Base-by-base conservation (phyloP, 2,797 vertebrate genomes). In the Poeciliopsis presidionis region DNA sequence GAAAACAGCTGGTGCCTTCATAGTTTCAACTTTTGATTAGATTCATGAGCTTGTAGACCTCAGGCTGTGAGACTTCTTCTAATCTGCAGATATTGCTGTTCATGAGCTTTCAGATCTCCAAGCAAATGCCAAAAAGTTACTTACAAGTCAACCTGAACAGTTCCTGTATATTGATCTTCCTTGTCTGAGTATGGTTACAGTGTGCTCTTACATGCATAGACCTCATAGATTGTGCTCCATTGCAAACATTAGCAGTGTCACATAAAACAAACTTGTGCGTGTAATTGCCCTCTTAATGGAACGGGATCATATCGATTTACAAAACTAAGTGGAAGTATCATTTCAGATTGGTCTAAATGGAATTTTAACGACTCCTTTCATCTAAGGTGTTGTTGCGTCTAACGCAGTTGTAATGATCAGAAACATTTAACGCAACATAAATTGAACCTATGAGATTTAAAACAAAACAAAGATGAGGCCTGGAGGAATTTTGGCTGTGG, bases 251-350 rank as follows among this genome's bases (percentile, higher is more conserved):
- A 84, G 72, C 73, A 25, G 81, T 75, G 72, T 85, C 74, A 75
- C 84, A 86, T 88, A 71, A 87, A 91, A 91, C 87, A 89, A 90
- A 90, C 74, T 77, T 84, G 79, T 81, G 79, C 73, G 77, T 90
- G 82, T 91, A 90, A 92, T 88, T 86, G 86, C 53, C 61, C 72
- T 81, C 77, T 79, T 81, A 89, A 92, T 93, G 82, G 88, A 90
- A 89, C 25, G 39, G 75, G 73, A 83, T 81, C 67, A 25, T 82
- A 93, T 94, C 69, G 79, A 93, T 92, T 88, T 51, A 77, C 80
- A 82, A 84, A 88, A 84, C 89, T 82, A 87, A 90, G 84, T 83
- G 86, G 81, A 86, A 72, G 71, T 79, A 80, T 87, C 72, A 73
- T 86, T 87, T 84, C 65, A 83, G 82, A 41, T 71, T 67, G 3